phyloP scores from a whole-genome alignment of 2,888 invertebrate species.

The Acleris literana region DNA sequence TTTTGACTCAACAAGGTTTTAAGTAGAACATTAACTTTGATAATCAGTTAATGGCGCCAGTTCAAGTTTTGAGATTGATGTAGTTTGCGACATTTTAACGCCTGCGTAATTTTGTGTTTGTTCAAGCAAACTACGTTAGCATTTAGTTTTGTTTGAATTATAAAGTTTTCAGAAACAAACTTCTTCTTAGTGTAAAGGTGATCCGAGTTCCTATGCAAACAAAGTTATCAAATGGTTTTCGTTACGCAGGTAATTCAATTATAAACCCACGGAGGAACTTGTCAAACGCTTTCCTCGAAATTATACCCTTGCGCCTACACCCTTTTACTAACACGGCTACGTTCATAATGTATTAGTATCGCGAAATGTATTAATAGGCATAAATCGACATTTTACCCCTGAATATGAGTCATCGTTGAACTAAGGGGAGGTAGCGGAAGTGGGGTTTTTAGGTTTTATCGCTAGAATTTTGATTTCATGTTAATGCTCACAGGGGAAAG shows the following conservation, averaged over 20 bases:
- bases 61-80: no score
- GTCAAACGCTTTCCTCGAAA: constrained; percentile 24
- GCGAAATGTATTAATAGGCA: constrained; percentile 33
- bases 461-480: constrained; percentile 21
- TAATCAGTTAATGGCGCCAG: no score
- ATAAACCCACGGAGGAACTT: constrained; percentile 23
- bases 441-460: constrained; percentile 25
- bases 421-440: constrained; percentile 30
- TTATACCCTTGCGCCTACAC: constrained; percentile 27
- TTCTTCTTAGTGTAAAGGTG: no score
- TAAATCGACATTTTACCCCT: constrained; percentile 28
- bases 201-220: background rate
- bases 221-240: constrained; percentile 21
- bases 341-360: constrained; percentile 17
- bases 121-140: background rate
- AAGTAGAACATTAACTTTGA: background rate
- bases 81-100: no score
- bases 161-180: constrained; percentile 6
- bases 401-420: constrained; percentile 33
- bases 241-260: constrained; percentile 28
- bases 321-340: constrained; percentile 1
- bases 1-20: constrained; percentile 1
- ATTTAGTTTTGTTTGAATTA: constrained; percentile 11
- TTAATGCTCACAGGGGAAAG: background rate
- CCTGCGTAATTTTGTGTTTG: no score